Base-by-base conservation (phyloP, 2,113 vertebrate species). In the Brachyistius frenatus region DNA sequence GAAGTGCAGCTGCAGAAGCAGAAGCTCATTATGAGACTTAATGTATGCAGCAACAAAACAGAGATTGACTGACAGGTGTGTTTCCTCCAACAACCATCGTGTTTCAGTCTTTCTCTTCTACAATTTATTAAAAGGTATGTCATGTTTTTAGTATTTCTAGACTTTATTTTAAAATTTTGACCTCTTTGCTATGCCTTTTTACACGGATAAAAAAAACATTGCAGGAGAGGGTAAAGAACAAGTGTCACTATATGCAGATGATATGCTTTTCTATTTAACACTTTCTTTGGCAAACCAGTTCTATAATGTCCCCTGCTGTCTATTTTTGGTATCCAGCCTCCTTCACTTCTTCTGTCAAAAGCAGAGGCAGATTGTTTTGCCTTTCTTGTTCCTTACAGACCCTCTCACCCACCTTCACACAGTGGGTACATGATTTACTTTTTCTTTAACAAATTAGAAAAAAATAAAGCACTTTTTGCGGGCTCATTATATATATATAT, bases 1-100 rank as follows among this genome's bases (percentile, higher is more conserved):
- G 37, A 58, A 74, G n/a, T 54, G 15, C 6, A 56, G 68, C 69
- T 68, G 53, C 64, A 73, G 52, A 58, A 35, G 37, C 32, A 66
- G 47, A 60, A 39, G 76, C 57, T 73, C n/a, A 68, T 60, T 50
- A 69, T 67, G 54, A 52, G 30, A 65, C 3, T 30, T 35, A 54
- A 46, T 62, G 36, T 6, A 35, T 35, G 50, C 0, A 47, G 53
- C 70, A 72, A 53, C 61, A 76, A 35, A 72, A 33, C 2, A 0
- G 5, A 16, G n/a, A 56, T 1, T 15, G 61, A 71, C 14, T 56
- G 66, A 41, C 35, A 63, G 37, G 47, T 35, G 36, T 44, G 55
- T 7, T 33, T 11, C 30, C 49, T 50, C n/a, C 10, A 55, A 23
- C 49, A 36, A 33, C 10, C 39, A 39, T 16, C 41, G 9, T 37